Evolutionary conservation across 2,797 vertebrate species (phyloP), one percentile per base, ranked within the genome.

Genomic region (Ibycter americanus): DNA sequence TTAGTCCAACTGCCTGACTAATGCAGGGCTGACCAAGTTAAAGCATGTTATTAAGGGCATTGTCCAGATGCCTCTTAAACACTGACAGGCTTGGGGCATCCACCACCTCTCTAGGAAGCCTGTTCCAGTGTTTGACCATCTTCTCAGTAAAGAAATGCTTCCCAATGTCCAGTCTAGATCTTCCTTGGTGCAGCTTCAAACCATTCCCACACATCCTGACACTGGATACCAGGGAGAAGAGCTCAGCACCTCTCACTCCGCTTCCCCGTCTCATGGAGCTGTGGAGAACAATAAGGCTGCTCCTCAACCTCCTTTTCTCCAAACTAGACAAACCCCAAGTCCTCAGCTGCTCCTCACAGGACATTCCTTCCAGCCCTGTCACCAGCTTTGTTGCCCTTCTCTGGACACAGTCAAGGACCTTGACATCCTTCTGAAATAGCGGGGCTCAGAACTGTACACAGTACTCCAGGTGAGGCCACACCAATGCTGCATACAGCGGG

Each of bases 401-500:
- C 46, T 34, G 55, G 32, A 65, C 11, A 40, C 19, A 59, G 17
- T 26, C 55, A 70, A 5, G 15, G 16, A 55, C 62, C 8, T 46
- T n/a, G 42, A 46, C 12, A 55, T 8, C 22, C 9, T 61, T 55
- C 21, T 19, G 26, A 34, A 40, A 36, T 9, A 6, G 40, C 40
- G 34, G 8, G 15, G 18, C 34, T 40, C 56, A 70, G 46, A 63
- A 74, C 27, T 34, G 13, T 20, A 78, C 1, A 5, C 21, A 49
- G 18, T 12, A 12, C 9, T 71, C 14, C 9, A 46, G 8, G 18
- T 0, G 0, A 81, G 52, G 36, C 21, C 0, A 0, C 10, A 62
- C 5, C 49, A 79, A 19, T 6, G 14, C 18, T 7, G 38, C 44
- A 63, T 31, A 49, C 34, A 65, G 15, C 1, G 8, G 90, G 55